phyloP scores from a whole-genome alignment of 2,113 vertebrate species.

The Ondatra zibethicus region DNA sequence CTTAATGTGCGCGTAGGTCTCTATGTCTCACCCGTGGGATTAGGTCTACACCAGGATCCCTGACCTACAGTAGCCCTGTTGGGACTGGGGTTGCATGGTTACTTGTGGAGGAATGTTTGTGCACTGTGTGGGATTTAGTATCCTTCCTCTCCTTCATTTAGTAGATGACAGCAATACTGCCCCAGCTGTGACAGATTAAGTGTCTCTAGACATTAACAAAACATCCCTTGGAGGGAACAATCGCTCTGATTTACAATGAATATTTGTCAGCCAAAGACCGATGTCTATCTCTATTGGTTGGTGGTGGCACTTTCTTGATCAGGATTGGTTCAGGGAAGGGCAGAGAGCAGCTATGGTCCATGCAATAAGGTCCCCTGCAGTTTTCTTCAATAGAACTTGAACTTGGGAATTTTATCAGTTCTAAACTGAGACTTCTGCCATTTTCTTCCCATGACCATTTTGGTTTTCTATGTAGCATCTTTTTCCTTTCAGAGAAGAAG shows the following conservation, averaged over 20 bases:
- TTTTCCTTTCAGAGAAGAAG: slow-evolving; percentile 16
- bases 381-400: neutral
- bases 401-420: neutral
- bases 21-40: neutral
- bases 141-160: too few species aligned
- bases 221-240: neutral
- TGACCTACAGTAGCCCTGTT: neutral
- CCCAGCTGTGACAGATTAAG: neutral
- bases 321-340: neutral
- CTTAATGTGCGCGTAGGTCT: neutral
- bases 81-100: neutral
- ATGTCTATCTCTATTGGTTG: neutral
- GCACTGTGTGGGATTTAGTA: neutral
- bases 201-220: neutral
- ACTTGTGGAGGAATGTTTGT: neutral
- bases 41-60: neutral
- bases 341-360: neutral
- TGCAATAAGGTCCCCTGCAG: neutral
- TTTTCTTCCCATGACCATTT: neutral
- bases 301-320: neutral
- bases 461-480: neutral
- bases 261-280: neutral
- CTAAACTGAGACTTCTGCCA: neutral
- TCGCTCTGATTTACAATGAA: neutral
- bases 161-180: neutral